These are phyloP conservation scores for Platichthys flesus DNA, from an alignment of 2,113 vertebrate species.

Conservation along the genomic window DNA sequence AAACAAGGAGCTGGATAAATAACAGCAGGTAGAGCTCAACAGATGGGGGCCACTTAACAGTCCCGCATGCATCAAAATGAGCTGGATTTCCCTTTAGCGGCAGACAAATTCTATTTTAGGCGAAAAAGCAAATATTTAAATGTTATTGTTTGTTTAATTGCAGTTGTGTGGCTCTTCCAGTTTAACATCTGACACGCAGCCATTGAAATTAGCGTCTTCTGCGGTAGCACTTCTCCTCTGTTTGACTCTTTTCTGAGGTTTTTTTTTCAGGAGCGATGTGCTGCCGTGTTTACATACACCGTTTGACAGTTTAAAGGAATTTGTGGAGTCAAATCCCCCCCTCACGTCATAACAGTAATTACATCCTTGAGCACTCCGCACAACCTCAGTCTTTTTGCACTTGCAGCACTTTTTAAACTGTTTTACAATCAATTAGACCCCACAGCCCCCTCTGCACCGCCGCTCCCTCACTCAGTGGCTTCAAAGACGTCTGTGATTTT, in stretches of 20 bases:
- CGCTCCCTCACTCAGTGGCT: constrained; percentile 60
- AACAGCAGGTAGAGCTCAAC: constrained; percentile 91
- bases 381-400: constrained; percentile 71
- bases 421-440: constrained; percentile 79
- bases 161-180: too few relatives aligned
- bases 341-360: constrained; percentile 75
- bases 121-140: too few relatives aligned
- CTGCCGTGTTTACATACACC: constrained; percentile 70
- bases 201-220: background rate
- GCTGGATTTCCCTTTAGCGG: constrained; percentile 61
- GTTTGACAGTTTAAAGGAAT: constrained; percentile 71
- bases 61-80: constrained; percentile 83
- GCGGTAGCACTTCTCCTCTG: constrained; percentile 17
- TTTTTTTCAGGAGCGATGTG: constrained; percentile 34
- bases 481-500: constrained; percentile 63
- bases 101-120: background rate
- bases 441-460: constrained; percentile 35
- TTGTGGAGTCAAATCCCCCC: constrained; percentile 70
- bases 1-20: constrained; percentile 96
- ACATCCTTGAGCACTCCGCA: constrained; percentile 64
- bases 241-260: constrained; percentile 18
- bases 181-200: background rate
- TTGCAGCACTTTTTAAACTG: constrained; percentile 73
- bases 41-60: constrained; percentile 89
- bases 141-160: too few relatives aligned